phyloP scores from a whole-genome alignment of 2,797 vertebrate genomes.

The Girardinus metallicus region DNA sequence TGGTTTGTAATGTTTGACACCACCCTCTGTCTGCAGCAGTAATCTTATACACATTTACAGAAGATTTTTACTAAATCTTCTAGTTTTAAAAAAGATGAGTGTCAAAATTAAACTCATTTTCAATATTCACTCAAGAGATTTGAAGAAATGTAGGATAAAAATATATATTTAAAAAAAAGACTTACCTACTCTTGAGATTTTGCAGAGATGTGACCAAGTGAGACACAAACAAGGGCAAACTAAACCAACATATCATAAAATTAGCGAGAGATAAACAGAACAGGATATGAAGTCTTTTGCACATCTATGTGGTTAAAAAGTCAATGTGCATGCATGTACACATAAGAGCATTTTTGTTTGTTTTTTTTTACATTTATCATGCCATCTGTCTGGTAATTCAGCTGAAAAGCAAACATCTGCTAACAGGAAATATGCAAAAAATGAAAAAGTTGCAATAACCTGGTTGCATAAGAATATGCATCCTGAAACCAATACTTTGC shows the following conservation, averaged over 20 bases:
- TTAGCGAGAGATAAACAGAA: not conserved
- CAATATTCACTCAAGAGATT: too few relatives aligned
- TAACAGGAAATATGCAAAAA: not conserved
- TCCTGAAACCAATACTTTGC: not conserved
- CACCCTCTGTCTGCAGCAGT: not conserved
- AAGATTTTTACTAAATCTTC: not conserved
- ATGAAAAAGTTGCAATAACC: not conserved
- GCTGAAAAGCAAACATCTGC: not conserved
- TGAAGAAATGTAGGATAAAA: not conserved
- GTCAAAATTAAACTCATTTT: not conserved
- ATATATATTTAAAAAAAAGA: not conserved
- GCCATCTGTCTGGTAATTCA: not conserved
- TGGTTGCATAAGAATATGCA: not conserved
- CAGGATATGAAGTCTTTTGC: constrained; percentile 13
- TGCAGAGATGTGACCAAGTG: not conserved
- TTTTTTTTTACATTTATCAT: not conserved
- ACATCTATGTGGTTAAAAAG: not conserved
- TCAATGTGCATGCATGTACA: too few relatives aligned
- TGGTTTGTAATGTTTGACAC: not conserved
- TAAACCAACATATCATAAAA: not conserved
- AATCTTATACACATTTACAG: not conserved
- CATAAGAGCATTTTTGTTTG: not conserved
- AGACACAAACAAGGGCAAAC: not conserved
- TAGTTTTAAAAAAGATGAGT: not conserved
- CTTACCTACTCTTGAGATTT: constrained; percentile 1